These are phyloP conservation scores for Leptocoma aspasia DNA, from an alignment of 2,113 vertebrate genomes.

Conservation along the genomic window DNA sequence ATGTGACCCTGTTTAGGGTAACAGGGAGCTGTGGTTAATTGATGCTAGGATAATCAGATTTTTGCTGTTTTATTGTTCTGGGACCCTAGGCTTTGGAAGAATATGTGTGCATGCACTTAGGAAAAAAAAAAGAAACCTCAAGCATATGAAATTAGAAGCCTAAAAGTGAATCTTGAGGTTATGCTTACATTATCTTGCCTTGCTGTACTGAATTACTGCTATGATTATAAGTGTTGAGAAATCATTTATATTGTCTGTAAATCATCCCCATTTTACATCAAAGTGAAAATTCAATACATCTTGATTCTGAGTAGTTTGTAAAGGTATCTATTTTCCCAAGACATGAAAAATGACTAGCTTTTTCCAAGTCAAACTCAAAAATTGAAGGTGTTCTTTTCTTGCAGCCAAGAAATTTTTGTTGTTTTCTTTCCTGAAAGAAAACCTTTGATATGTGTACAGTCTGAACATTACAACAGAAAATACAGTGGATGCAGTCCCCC, in stretches of 20 bases:
- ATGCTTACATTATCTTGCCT: background rate
- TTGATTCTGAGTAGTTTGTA: background rate
- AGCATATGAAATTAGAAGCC: background rate
- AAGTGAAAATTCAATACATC: background rate
- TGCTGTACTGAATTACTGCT: background rate
- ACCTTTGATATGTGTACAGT: slow-evolving; percentile 5
- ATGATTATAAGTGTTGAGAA: background rate
- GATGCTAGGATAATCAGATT: slow-evolving; percentile 39
- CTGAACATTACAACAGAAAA: background rate
- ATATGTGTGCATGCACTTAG: background rate
- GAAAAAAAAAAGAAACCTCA: background rate
- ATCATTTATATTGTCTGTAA: slow-evolving; percentile 26
- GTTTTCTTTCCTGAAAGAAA: background rate
- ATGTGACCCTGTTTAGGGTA: slow-evolving; percentile 36
- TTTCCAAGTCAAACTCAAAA: slow-evolving; percentile 19
- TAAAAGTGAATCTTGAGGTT: background rate
- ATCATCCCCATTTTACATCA: slow-evolving; percentile 17
- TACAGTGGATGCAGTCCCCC: background rate
- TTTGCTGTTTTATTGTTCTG: background rate
- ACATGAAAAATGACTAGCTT: background rate
- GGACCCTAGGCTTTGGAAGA: background rate
- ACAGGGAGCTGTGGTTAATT: slow-evolving; percentile 20
- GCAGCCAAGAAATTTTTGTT: background rate
- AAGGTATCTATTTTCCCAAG: slow-evolving; percentile 14
- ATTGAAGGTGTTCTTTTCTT: background rate